A percentile compares a stretch with the other conserved stretches of the same genome.
Conservation (phyloP, 2,888 invertebrate species). For the Eustalomyia histrio region DNA sequence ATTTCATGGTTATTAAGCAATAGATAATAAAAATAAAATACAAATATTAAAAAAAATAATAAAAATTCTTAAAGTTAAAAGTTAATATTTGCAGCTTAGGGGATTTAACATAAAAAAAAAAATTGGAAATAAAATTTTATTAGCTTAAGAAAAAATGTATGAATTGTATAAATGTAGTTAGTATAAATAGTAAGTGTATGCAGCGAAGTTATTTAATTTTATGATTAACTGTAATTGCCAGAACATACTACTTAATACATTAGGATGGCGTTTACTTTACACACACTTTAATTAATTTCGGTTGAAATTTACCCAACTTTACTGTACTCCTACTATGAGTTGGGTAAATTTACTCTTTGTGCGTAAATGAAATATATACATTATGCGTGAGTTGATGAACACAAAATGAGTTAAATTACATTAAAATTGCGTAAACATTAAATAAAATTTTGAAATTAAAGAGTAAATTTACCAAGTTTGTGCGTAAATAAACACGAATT, state of each 20-base stretch:
- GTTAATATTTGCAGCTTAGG: slow-evolving; percentile 48
- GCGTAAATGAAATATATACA: too few relatives aligned
- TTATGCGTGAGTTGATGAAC: too few relatives aligned
- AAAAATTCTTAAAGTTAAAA: slow-evolving; percentile 31
- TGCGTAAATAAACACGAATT: too few relatives aligned
- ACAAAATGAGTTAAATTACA: too few relatives aligned
- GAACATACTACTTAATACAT: neutral
- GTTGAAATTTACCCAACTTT: too few relatives aligned
- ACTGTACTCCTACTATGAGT: too few relatives aligned
- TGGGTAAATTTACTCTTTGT: too few relatives aligned
- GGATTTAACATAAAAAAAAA: slow-evolving; percentile 35
- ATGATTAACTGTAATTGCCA: slow-evolving; percentile 63
- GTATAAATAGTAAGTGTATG: neutral
- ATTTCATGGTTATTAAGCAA: slow-evolving; percentile 63
- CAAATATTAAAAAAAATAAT: neutral
- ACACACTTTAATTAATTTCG: too few relatives aligned
- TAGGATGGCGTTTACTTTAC: neutral
- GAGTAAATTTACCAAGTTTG: too few relatives aligned
- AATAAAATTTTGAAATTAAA: too few relatives aligned
- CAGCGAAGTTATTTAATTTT: slow-evolving; percentile 65
- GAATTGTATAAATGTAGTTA: slow-evolving; percentile 29
- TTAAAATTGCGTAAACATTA: too few relatives aligned
- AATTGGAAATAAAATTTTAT: slow-evolving; percentile 58
- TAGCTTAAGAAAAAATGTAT: slow-evolving; percentile 44
- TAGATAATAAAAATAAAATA: slow-evolving; percentile 43